These are phyloP conservation scores for Agonopterix heracliana DNA, from an alignment of 2,888 invertebrate genomes.

Conservation along the genomic window DNA sequence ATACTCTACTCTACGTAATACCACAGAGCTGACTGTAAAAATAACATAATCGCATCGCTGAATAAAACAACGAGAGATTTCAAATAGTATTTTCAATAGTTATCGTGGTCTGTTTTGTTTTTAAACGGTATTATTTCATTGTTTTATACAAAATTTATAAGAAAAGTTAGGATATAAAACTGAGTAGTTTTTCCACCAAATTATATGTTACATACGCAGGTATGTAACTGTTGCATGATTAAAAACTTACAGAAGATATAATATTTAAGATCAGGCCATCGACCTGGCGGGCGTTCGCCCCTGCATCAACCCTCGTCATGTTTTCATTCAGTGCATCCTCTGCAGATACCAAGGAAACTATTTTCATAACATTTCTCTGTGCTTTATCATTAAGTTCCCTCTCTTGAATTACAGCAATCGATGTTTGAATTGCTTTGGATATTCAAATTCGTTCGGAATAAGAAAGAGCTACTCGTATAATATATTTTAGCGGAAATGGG, in stretches of 20 bases:
- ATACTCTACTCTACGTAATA: slow-evolving; percentile 51
- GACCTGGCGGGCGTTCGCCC: slow-evolving; percentile 19
- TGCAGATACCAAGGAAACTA: slow-evolving; percentile 31
- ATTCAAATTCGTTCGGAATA: slow-evolving; percentile 27
- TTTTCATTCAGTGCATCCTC: slow-evolving; percentile 20
- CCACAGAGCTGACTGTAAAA: slow-evolving; percentile 41
- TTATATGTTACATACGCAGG: too few relatives aligned
- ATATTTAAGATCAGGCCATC: slow-evolving; percentile 11
- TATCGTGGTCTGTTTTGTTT: not conserved
- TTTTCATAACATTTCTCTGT: slow-evolving; percentile 36
- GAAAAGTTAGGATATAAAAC: too few relatives aligned
- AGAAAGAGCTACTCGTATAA: not conserved
- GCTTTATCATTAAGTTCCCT: slow-evolving; percentile 33
- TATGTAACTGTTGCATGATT: not conserved
- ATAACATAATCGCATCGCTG: slow-evolving; percentile 19
- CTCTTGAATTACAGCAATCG: slow-evolving; percentile 33
- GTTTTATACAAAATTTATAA: too few relatives aligned
- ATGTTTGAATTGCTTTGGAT: slow-evolving; percentile 33
- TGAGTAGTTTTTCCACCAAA: too few relatives aligned
- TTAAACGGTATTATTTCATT: not conserved
- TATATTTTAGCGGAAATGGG: not conserved
- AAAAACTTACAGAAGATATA: not conserved
- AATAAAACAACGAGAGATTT: slow-evolving; percentile 2
- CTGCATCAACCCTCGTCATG: slow-evolving; percentile 20
- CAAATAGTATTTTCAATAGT: not conserved